phyloP scores from a whole-genome alignment of 2,113 vertebrate genomes.

The Ceyx margarethae region DNA sequence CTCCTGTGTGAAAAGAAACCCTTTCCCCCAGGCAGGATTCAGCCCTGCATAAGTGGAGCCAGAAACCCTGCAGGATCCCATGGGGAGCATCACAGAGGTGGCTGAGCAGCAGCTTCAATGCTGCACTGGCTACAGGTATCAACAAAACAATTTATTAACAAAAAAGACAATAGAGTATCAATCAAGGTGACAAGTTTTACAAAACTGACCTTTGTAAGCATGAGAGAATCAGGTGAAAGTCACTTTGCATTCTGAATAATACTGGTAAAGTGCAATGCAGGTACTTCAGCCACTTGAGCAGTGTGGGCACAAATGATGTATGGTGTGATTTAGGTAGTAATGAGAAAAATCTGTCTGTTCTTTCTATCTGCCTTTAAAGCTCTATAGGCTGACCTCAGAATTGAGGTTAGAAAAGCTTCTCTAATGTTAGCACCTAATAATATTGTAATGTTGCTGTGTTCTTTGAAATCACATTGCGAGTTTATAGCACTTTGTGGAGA shows the following conservation, averaged over 20 bases:
- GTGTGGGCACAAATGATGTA: not conserved
- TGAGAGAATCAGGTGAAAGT: not conserved
- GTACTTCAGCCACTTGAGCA: not conserved
- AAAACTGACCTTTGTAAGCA: constrained; percentile 29
- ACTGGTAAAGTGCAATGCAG: not conserved
- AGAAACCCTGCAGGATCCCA: not conserved
- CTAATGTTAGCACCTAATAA: not conserved
- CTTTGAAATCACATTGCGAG: not conserved
- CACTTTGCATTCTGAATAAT: not conserved
- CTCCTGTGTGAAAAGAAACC: not conserved
- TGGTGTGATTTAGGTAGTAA: not conserved
- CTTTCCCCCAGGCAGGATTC: not conserved
- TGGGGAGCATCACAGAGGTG: not conserved
- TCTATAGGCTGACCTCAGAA: not conserved
- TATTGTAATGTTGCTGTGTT: not conserved
- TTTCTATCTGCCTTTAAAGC: not conserved
- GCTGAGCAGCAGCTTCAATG: not conserved
- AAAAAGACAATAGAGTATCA: constrained; percentile 38
- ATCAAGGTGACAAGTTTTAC: constrained; percentile 67
- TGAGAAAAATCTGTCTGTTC: not conserved
- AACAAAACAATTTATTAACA: constrained; percentile 51
- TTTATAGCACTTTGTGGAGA: not conserved
- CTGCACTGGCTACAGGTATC: not conserved
- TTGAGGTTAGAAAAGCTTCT: not conserved
- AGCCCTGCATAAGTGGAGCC: fast-evolving